Percentiles rank a stretch among this genome's conserved stretches.
These are phyloP conservation scores for Nemotelus nigrinus DNA, from an alignment of 2,888 invertebrate species.

Conservation along the genomic window DNA sequence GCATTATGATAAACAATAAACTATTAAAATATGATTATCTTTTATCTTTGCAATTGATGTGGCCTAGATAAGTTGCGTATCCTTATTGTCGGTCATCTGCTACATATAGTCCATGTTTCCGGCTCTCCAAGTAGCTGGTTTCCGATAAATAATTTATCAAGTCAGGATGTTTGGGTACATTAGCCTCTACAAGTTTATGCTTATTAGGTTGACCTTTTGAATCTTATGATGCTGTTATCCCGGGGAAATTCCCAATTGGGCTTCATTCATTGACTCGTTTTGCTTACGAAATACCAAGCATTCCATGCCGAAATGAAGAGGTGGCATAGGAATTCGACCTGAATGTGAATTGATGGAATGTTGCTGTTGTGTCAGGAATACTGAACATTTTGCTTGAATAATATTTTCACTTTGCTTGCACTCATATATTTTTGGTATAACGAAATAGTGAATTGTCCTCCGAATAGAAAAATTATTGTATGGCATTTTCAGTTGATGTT, in stretches of 20 bases:
- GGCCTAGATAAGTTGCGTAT: background rate
- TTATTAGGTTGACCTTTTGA: background rate
- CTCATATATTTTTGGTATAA: too few species aligned
- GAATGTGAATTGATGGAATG: background rate
- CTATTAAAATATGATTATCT: background rate
- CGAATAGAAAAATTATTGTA: too few species aligned
- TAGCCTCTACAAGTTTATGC: background rate
- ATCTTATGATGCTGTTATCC: background rate
- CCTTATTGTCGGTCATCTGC: background rate
- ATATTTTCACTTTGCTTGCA: too few species aligned
- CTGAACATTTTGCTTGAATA: too few species aligned
- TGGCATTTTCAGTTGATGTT: too few species aligned
- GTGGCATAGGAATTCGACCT: background rate
- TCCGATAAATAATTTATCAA: background rate
- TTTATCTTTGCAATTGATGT: background rate
- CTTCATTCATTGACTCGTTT: background rate
- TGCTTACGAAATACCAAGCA: background rate
- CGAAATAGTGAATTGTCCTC: too few species aligned
- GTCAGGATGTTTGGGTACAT: background rate
- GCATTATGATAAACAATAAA: background rate
- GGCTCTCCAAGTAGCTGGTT: background rate
- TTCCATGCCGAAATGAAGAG: background rate
- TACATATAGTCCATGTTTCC: background rate
- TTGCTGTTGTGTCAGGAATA: background rate
- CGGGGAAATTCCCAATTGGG: background rate